A percentile compares a stretch with the other conserved stretches of the same genome.
These are phyloP conservation scores for Boulengeromyrus knoepffleri DNA, from an alignment of 2,113 vertebrate species.

Conservation along the genomic window DNA sequence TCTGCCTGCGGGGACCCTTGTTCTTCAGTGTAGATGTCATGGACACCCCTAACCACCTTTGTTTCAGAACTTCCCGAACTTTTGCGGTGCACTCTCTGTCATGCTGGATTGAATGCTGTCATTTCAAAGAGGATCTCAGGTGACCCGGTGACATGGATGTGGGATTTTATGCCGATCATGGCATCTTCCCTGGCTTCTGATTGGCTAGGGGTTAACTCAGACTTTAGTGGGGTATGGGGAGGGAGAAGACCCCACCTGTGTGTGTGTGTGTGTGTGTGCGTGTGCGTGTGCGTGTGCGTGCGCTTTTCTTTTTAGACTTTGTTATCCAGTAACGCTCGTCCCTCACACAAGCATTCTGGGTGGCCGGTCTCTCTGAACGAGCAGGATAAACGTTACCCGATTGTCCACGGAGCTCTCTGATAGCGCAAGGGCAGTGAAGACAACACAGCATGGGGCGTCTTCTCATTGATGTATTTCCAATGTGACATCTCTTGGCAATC, in stretches of 20 bases:
- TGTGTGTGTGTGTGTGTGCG: neutral
- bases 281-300: neutral
- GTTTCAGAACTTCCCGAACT: neutral
- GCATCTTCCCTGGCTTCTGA: neutral
- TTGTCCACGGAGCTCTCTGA: neutral
- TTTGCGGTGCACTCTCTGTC: neutral
- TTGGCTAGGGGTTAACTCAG: neutral
- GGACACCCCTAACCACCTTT: neutral
- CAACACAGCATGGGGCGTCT: neutral
- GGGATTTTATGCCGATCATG: neutral
- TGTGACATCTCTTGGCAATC: neutral
- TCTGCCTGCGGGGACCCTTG: neutral
- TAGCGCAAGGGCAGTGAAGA: neutral
- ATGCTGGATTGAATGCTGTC: constrained; percentile 21
- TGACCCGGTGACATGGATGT: constrained; percentile 38
- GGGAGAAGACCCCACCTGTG: neutral
- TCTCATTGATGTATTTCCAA: neutral
- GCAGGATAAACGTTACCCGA: neutral
- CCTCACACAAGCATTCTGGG: neutral
- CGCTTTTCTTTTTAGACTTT: neutral
- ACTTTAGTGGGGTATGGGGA: too few species aligned
- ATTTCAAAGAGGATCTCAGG: constrained; percentile 52
- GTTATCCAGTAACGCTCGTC: neutral
- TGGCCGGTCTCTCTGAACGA: neutral
- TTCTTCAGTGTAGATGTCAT: neutral